Evolutionary conservation across 2,797 vertebrate genomes (phyloP).

Genomic region (Orientallactaga sibirica): DNA sequence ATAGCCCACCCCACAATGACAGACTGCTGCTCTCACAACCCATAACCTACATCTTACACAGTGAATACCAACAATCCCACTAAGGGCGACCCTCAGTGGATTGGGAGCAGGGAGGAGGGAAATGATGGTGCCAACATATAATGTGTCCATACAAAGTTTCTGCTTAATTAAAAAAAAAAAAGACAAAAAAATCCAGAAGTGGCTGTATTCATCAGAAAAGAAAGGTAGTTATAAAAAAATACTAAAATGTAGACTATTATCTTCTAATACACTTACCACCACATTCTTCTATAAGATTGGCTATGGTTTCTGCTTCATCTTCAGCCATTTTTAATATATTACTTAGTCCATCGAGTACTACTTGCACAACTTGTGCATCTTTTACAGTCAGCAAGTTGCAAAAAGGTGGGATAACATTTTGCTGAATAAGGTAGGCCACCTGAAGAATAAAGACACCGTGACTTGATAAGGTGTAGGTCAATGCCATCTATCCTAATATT

Average conservation of each 20-base stretch:
- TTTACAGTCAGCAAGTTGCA: constrained; percentile 99
- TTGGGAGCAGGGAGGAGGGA: too few relatives aligned
- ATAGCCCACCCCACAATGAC: too few relatives aligned
- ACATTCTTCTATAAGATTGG: constrained; percentile 99
- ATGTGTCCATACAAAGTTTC: too few relatives aligned
- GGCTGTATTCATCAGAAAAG: constrained; percentile 49
- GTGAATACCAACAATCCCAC: too few relatives aligned
- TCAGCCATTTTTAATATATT: constrained; percentile 99
- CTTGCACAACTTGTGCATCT: constrained; percentile 98
- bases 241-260: constrained; percentile 15
- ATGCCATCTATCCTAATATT: neutral
- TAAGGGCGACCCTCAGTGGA: too few relatives aligned
- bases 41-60: too few relatives aligned
- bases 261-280: constrained; percentile 90
- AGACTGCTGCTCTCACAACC: too few relatives aligned
- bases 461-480: neutral
- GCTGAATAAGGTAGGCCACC: constrained; percentile 98
- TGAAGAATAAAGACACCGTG: constrained; percentile 81
- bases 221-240: constrained; percentile 37
- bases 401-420: constrained; percentile 99
- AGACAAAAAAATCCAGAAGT: constrained; percentile 57
- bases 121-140: too few relatives aligned
- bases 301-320: constrained; percentile 97
- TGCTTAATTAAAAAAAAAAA: neutral
- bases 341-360: constrained; percentile 98